Evolutionary conservation across 1,140 invertebrate species (phyloP).

Genomic region (Helicoverpa armigera): DNA sequence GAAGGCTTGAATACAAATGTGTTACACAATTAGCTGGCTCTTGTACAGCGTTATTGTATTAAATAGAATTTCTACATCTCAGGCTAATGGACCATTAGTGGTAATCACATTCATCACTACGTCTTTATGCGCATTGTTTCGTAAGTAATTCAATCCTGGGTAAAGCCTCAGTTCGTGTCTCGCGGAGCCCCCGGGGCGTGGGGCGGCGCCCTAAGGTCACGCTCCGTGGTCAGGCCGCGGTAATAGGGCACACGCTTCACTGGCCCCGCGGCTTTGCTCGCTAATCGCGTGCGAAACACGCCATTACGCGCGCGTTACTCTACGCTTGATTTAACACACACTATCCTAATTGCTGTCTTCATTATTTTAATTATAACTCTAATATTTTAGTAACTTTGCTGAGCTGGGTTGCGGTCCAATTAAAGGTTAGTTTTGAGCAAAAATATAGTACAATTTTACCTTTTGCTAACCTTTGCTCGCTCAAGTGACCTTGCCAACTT

Average conservation of each 20-base stretch:
- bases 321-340: constrained; percentile 17
- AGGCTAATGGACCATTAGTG: no score
- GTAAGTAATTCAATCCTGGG: constrained; percentile 15
- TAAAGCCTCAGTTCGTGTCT: constrained; percentile 21
- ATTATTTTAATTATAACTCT: background rate
- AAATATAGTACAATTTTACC: no score
- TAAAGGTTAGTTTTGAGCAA: no score
- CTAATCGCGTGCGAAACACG: constrained; percentile 28
- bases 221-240: constrained; percentile 9
- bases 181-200: background rate
- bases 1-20: no score
- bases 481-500: no score
- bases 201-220: constrained; percentile 16
- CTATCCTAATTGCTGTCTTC: constrained; percentile 8
- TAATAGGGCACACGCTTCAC: constrained; percentile 21
- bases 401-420: background rate
- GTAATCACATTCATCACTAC: no score
- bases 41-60: background rate
- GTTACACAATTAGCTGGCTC: no score
- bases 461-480: no score
- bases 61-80: background rate
- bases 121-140: background rate
- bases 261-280: constrained; percentile 28
- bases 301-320: constrained; percentile 6
- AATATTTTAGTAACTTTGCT: background rate